Conservation (phyloP, 1,140 invertebrate species). For the Saxidomus purpurata region DNA sequence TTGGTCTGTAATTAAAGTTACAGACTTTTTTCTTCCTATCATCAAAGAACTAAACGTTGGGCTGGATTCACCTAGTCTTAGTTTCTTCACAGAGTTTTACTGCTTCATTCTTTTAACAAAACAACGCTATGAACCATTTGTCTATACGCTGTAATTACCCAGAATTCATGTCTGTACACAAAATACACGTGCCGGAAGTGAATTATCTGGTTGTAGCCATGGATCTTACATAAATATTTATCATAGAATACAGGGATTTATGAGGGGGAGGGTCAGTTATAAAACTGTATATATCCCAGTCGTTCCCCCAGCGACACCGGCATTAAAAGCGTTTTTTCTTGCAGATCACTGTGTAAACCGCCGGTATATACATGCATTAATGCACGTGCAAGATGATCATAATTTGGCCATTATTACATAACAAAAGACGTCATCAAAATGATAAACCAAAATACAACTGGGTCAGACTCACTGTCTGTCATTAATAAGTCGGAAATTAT, state of each 20-base stretch:
- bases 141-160: too few species aligned
- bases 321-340: background rate
- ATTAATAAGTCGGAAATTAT: background rate
- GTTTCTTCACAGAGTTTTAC: too few species aligned
- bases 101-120: too few species aligned
- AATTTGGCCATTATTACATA: background rate
- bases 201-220: background rate
- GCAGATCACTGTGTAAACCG: background rate
- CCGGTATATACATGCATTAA: background rate
- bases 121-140: too few species aligned
- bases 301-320: background rate
- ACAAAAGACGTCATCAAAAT: background rate
- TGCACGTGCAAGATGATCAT: background rate
- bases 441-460: too few species aligned
- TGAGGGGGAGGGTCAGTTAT: background rate
- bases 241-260: background rate
- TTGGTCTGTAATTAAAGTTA: background rate
- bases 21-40: background rate
- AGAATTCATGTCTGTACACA: too few species aligned
- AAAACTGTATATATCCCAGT: background rate
- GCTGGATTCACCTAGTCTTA: too few species aligned
- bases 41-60: slow-evolving; percentile 3
- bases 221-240: background rate
- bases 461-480: background rate
- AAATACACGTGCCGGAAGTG: background rate